phyloP scores from a whole-genome alignment of 2,797 vertebrate species.

The Lutjanus argentimaculatus region DNA sequence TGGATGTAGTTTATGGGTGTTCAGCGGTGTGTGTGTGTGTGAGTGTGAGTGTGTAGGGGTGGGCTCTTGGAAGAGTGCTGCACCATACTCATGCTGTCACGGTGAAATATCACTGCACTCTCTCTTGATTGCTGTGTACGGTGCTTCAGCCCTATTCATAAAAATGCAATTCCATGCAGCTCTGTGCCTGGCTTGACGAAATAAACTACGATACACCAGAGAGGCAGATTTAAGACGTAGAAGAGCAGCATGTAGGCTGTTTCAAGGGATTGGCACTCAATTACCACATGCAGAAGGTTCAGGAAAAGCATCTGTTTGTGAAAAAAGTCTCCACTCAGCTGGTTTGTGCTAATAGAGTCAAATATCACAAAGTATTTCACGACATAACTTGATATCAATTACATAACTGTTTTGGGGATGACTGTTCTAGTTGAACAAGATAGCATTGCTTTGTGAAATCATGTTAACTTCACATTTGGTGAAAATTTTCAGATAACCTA shows the following conservation, averaged over 20 bases:
- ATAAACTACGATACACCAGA: slow-evolving; percentile 57
- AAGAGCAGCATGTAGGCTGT: slow-evolving; percentile 17
- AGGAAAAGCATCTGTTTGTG: slow-evolving; percentile 7
- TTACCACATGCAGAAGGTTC: slow-evolving; percentile 36
- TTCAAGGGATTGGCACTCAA: slow-evolving; percentile 13
- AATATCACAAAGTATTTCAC: neutral
- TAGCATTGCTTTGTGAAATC: neutral
- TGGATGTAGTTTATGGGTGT: slow-evolving; percentile 70
- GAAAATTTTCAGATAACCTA: too few relatives aligned
- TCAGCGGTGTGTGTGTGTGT: slow-evolving; percentile 44
- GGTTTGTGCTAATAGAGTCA: neutral
- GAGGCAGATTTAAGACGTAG: slow-evolving; percentile 62
- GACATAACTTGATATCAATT: neutral
- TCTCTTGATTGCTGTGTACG: slow-evolving; percentile 81
- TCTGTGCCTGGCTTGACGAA: slow-evolving; percentile 57
- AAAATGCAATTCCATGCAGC: slow-evolving; percentile 82
- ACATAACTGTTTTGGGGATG: neutral
- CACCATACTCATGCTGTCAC: slow-evolving; percentile 74
- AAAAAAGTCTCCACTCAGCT: neutral
- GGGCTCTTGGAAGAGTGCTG: slow-evolving; percentile 49
- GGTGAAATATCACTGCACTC: slow-evolving; percentile 84
- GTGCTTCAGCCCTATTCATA: slow-evolving; percentile 80
- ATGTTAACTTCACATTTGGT: too few relatives aligned
- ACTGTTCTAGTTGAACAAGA: neutral
- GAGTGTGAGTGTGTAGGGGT: slow-evolving; percentile 30